Percentiles rank a stretch among this genome's conserved stretches.
Conservation (phyloP, 2,888 invertebrate genomes). For the Drosophila colorata region DNA sequence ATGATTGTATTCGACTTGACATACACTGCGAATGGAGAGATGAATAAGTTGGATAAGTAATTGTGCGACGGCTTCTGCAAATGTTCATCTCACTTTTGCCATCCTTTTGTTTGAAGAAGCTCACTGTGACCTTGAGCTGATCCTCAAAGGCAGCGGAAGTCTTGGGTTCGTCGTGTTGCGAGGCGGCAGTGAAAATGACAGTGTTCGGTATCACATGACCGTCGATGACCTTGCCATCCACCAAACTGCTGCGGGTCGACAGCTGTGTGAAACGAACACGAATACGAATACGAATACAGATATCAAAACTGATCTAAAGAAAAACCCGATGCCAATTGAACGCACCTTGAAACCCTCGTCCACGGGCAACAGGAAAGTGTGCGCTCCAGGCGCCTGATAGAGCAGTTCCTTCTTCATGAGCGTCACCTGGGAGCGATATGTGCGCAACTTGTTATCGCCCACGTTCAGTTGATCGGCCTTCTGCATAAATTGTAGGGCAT, state of each 20-base stretch:
- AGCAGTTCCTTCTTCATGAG: slow-evolving; percentile 90
- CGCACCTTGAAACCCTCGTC: slow-evolving; percentile 95
- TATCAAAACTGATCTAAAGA: not conserved
- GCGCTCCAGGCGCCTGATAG: slow-evolving; percentile 91
- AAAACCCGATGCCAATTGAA: not conserved
- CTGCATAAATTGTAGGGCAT: slow-evolving; percentile 92
- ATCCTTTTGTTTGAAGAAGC: slow-evolving; percentile 90
- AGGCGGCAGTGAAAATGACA: slow-evolving; percentile 94
- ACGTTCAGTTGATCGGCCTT: slow-evolving; percentile 91
- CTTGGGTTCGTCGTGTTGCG: slow-evolving; percentile 90
- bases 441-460: slow-evolving; percentile 87
- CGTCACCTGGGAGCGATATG: slow-evolving; percentile 91
- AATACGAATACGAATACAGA: not conserved
- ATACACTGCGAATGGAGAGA: slow-evolving; percentile 86
- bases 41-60: not conserved
- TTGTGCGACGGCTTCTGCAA: not conserved
- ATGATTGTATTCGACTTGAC: slow-evolving; percentile 94
- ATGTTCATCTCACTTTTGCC: slow-evolving; percentile 87
- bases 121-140: slow-evolving; percentile 93
- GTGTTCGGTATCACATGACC: slow-evolving; percentile 95
- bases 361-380: slow-evolving; percentile 96
- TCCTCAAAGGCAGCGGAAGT: slow-evolving; percentile 93
- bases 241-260: slow-evolving; percentile 89
- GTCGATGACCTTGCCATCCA: slow-evolving; percentile 94
- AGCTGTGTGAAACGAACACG: slow-evolving; percentile 85